Conservation (phyloP, 1,140 invertebrate genomes). For the Philopotamus ludificatus region DNA sequence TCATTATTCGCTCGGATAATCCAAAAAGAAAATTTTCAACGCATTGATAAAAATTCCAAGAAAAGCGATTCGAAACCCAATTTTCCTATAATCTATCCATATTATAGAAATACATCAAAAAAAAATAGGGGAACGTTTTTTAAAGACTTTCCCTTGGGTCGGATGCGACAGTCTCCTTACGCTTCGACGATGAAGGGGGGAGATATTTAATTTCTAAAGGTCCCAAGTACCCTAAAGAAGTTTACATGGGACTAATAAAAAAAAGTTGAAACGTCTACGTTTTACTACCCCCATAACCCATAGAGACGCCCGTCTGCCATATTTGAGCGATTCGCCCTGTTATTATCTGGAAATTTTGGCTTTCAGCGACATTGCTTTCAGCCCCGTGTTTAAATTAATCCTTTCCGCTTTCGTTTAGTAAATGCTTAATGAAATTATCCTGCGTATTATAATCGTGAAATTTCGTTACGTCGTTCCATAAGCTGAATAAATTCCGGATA, state of each 20-base stretch:
- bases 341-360: too few species aligned
- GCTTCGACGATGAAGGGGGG: background rate
- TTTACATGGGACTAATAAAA: conserved; percentile 8
- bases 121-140: background rate
- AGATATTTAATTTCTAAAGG: conserved; percentile 29
- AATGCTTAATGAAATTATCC: too few species aligned
- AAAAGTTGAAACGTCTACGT: background rate
- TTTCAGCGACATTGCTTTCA: too few species aligned
- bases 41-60: background rate
- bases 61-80: background rate
- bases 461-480: too few species aligned
- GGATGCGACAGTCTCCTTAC: background rate
- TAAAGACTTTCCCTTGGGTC: background rate
- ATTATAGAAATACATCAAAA: too few species aligned
- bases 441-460: too few species aligned
- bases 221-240: conserved; percentile 21
- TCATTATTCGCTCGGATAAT: background rate
- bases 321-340: background rate
- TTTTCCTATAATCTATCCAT: background rate
- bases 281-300: background rate
- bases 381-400: too few species aligned
- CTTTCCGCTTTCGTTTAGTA: too few species aligned
- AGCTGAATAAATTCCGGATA: too few species aligned
- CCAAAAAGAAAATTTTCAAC: too few species aligned
- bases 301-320: background rate